These are phyloP conservation scores for Onychorhynchus coronatus DNA, from an alignment of 2,113 vertebrate species.

Conservation along the genomic window DNA sequence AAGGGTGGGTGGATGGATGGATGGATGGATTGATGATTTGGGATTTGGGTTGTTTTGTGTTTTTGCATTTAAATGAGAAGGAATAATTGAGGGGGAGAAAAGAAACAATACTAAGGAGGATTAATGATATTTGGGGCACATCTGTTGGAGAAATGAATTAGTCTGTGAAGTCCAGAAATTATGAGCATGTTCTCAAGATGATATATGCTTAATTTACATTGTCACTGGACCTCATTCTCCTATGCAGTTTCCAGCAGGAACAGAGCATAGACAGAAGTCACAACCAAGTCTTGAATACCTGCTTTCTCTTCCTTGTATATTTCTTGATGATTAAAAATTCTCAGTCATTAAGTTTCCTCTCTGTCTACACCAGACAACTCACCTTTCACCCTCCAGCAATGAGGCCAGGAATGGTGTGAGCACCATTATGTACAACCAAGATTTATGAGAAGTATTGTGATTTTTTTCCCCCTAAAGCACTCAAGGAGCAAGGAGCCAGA, in stretches of 20 bases:
- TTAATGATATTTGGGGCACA: conserved; percentile 65
- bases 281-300: background rate
- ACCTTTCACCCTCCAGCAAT: background rate
- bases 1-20: background rate
- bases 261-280: background rate
- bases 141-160: conserved; percentile 48
- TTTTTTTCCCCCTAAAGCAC: background rate
- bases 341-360: background rate
- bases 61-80: conserved; percentile 39
- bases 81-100: background rate
- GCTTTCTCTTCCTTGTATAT: background rate
- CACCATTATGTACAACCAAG: background rate
- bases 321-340: background rate
- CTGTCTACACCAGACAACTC: background rate
- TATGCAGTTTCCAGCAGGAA: background rate
- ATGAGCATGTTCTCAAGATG: conserved; percentile 27
- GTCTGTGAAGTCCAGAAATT: conserved; percentile 24
- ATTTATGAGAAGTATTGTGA: background rate
- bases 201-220: background rate
- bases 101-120: conserved; percentile 11
- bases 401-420: background rate
- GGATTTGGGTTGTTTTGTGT: background rate
- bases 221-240: background rate
- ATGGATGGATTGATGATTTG: background rate
- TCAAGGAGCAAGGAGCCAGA: background rate